Conservation (phyloP, 2,888 invertebrate species). For the Eilema sororculum region DNA sequence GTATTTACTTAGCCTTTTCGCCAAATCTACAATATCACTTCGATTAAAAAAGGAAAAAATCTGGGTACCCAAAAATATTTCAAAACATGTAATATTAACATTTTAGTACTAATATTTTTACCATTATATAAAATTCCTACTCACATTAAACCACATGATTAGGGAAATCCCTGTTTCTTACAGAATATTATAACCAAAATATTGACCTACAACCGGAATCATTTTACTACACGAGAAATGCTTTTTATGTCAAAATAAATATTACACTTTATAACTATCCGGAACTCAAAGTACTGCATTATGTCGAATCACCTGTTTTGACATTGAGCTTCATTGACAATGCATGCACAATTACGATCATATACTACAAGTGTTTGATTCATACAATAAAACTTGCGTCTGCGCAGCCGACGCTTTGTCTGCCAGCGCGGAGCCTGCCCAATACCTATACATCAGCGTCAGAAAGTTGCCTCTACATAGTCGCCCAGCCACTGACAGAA, state of each 20-base stretch:
- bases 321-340: conserved; percentile 60
- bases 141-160: not conserved
- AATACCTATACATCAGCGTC: conserved; percentile 52
- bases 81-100: not conserved
- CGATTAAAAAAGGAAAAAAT: no score
- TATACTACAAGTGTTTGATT: conserved; percentile 52
- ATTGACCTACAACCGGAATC: not conserved
- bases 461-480: conserved; percentile 50
- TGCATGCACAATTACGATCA: conserved; percentile 48
- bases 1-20: no score
- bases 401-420: conserved; percentile 66
- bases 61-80: no score
- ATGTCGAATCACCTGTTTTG: conserved; percentile 62
- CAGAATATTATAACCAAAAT: not conserved
- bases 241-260: not conserved
- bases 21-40: no score
- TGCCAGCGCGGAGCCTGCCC: conserved; percentile 53
- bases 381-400: conserved; percentile 52
- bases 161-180: not conserved
- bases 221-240: not conserved
- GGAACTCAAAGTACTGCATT: conserved; percentile 40
- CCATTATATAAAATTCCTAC: not conserved
- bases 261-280: conserved; percentile 40
- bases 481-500: conserved; percentile 47
- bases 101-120: no score